A percentile compares a stretch with the other conserved stretches of the same genome.
Evolutionary conservation across 2,888 invertebrate genomes (phyloP).

Genomic region (Cephalotes varians): DNA sequence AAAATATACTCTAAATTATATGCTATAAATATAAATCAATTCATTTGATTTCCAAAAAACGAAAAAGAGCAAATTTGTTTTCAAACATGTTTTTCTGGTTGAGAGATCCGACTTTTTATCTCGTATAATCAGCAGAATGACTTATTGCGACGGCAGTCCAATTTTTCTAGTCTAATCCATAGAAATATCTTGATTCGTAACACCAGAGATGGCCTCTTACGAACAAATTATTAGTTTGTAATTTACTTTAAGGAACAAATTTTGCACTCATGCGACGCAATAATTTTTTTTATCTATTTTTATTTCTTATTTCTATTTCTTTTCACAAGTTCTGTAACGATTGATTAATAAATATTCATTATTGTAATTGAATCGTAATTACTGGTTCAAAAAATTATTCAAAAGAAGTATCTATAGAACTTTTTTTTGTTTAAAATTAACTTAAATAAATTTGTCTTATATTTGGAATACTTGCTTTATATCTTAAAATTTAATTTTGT

Average conservation of each 20-base stretch:
- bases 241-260: not conserved
- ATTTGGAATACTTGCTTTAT: too few relatives aligned
- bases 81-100: too few relatives aligned
- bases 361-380: not conserved
- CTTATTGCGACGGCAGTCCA: slow-evolving; percentile 31
- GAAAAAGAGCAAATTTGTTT: not conserved
- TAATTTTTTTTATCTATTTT: not conserved
- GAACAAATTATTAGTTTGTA: not conserved
- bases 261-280: not conserved
- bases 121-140: not conserved
- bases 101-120: not conserved
- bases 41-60: not conserved
- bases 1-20: not conserved
- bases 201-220: not conserved
- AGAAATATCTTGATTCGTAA: slow-evolving; percentile 19
- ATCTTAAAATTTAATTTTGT: too few relatives aligned
- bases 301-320: not conserved
- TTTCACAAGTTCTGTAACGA: not conserved
- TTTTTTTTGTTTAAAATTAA: too few relatives aligned
- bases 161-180: slow-evolving; percentile 41
- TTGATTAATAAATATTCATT: not conserved
- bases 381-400: too few relatives aligned
- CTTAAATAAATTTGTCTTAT: too few relatives aligned
- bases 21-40: not conserved
- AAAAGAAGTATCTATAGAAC: too few relatives aligned